These are phyloP conservation scores for Podarcis lilfordi DNA, from an alignment of 2,797 vertebrate species.

Conservation along the genomic window DNA sequence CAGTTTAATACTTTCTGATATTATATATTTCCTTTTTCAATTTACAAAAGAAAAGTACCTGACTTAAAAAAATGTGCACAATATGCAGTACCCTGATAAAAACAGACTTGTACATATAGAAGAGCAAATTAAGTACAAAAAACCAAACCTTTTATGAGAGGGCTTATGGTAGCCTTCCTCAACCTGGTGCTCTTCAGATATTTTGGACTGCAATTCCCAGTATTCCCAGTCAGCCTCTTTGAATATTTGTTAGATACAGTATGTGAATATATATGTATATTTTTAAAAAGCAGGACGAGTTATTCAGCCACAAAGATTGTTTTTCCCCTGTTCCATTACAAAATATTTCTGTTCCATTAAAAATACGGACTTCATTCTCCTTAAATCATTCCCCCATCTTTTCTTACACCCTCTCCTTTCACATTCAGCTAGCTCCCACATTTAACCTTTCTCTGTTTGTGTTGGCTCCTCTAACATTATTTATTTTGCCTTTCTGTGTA, in stretches of 20 bases:
- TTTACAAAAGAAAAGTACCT: slow-evolving; percentile 65
- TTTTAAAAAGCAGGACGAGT: neutral
- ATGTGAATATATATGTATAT: neutral
- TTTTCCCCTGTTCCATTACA: neutral
- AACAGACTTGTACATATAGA: slow-evolving; percentile 19
- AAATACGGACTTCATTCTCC: neutral
- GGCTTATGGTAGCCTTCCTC: neutral
- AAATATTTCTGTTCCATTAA: neutral
- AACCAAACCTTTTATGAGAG: neutral
- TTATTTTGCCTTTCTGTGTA: neutral
- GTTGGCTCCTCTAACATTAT: neutral
- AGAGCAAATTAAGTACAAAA: slow-evolving; percentile 11
- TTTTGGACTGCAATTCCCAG: too few species aligned
- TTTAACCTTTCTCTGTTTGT: neutral
- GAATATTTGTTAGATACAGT: neutral
- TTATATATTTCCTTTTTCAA: slow-evolving; percentile 74
- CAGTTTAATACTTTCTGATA: slow-evolving; percentile 81
- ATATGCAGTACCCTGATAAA: slow-evolving; percentile 42
- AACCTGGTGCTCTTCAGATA: too few species aligned
- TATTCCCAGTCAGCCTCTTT: neutral
- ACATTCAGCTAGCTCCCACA: neutral
- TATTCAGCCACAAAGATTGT: neutral
- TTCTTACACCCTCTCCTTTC: neutral
- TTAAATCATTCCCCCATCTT: neutral
- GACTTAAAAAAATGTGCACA: slow-evolving; percentile 62